Evolutionary conservation across 2,888 invertebrate genomes (phyloP), one percentile per base, ranked within the genome.

Genomic region (Abrostola tripartita): DNA sequence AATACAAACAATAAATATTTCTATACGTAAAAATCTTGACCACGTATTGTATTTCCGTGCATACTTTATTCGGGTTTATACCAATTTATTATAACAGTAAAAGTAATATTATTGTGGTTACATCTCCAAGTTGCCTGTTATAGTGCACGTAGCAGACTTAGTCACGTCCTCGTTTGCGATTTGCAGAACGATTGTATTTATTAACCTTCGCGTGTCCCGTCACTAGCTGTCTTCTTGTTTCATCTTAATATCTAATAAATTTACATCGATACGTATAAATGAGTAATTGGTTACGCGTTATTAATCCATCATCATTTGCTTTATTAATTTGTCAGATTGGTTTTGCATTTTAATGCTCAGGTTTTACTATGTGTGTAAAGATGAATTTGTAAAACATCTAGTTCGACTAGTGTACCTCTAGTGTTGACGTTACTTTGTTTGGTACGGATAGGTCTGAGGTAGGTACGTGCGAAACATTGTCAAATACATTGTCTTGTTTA

Each of bases 141-240:
- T 83, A 78, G 82, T 78, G 73, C 81, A 82, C 82, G 82, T 81
- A 81, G 79, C 82, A 79, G 82, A 85, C 81, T 82, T 85, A 80
- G 84, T 90, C 88, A 90, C 88, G 89, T 89, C 82, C 81, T 65
- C 60, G 62, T 67, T 58, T 63, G 74, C 71, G 84, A 85, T 88
- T 85, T 81, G 81, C 78, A 65, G 68, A 74, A 79, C 78, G 85
- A 88, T 88, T 86, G 85, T 82, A 79, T 86, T 85, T 88, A 87
- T 88, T 86, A 84, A 85, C 86, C 88, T 88, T 89, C 82, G 81
- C 76, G 74, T 73, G 76, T 73, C 65, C 73, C 70, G 72, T 68
- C 59, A 61, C 66, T 71, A 67, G 58, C 54, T 63, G 74, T 64
- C 61, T 74, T 58, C 42, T 65, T 50, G 38, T 56, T 64, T 54